Conservation (phyloP, 2,888 invertebrate species). For the Cataglyphis albicans region DNA sequence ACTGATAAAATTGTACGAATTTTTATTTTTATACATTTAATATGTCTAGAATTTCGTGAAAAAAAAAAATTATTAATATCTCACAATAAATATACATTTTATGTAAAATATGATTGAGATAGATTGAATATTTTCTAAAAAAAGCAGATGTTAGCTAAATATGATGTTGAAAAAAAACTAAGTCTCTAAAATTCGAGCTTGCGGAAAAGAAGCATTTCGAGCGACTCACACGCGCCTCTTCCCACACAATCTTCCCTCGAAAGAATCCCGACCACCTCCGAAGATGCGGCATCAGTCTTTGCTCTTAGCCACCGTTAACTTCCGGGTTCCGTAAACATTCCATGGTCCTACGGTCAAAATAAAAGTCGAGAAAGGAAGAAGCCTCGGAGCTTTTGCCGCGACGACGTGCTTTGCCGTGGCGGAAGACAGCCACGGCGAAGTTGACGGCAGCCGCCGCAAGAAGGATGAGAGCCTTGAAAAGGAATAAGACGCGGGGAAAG, state of each 20-base stretch:
- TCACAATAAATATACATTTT: background rate
- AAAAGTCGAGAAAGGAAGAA: conserved; percentile 55
- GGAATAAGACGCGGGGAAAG: conserved; percentile 44
- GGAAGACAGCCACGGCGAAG: conserved; percentile 39
- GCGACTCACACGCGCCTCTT: conserved; percentile 52
- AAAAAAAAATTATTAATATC: background rate
- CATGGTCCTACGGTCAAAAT: conserved; percentile 55
- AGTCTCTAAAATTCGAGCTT: background rate
- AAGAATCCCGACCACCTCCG: conserved; percentile 29
- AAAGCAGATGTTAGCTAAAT: background rate
- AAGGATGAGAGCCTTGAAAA: conserved; percentile 56
- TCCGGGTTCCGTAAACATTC: conserved; percentile 68
- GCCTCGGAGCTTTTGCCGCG: conserved; percentile 55
- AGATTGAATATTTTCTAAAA: background rate
- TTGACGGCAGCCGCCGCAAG: conserved; percentile 44
- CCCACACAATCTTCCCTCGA: conserved; percentile 26
- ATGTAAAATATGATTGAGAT: background rate
- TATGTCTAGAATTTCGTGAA: background rate
- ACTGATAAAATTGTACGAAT: background rate
- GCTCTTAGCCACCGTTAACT: conserved; percentile 66
- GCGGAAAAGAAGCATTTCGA: conserved; percentile 27
- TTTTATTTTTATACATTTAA: background rate
- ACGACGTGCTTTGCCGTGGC: conserved; percentile 45
- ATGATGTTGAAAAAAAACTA: background rate
- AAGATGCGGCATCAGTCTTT: conserved; percentile 50